Conservation (phyloP, 1,140 invertebrate genomes). For the Heliconius eleuchia region DNA sequence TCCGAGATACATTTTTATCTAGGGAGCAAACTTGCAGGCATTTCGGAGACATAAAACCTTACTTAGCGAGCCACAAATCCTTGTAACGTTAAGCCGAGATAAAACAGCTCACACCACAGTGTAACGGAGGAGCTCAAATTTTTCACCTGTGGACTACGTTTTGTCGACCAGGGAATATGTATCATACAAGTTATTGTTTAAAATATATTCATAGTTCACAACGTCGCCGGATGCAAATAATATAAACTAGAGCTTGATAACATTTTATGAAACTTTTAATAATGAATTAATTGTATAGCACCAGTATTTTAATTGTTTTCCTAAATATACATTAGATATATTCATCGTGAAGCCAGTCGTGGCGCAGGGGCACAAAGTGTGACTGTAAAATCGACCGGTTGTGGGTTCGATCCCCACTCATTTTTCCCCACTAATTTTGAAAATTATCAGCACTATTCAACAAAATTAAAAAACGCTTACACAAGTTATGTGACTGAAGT, state of each 20-base stretch:
- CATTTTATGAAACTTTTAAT: too few relatives aligned
- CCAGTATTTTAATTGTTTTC: too few relatives aligned
- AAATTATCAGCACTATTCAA: too few relatives aligned
- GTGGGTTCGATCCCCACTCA: too few relatives aligned
- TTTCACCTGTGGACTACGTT: constrained; percentile 71
- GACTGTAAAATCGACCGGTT: too few relatives aligned
- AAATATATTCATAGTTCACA: constrained; percentile 71
- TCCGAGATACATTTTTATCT: constrained; percentile 73
- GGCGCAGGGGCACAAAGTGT: too few relatives aligned
- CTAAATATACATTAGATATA: too few relatives aligned
- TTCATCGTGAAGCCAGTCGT: too few relatives aligned
- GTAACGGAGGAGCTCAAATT: constrained; percentile 67
- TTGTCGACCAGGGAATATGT: constrained; percentile 57
- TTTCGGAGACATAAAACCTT: constrained; percentile 78
- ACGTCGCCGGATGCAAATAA: constrained; percentile 30
- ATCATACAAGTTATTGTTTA: constrained; percentile 70
- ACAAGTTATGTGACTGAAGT: too few relatives aligned
- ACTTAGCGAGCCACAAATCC: constrained; percentile 80
- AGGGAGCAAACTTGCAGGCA: constrained; percentile 70
- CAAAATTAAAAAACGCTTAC: too few relatives aligned
- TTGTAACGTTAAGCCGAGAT: constrained; percentile 80
- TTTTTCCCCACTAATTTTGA: too few relatives aligned
- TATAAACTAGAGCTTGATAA: background rate
- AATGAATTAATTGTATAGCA: too few relatives aligned
- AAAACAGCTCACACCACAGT: constrained; percentile 74